A percentile compares a stretch with the other conserved stretches of the same genome.
phyloP scores from a whole-genome alignment of 2,888 invertebrate species.

The Lottia scabra region DNA sequence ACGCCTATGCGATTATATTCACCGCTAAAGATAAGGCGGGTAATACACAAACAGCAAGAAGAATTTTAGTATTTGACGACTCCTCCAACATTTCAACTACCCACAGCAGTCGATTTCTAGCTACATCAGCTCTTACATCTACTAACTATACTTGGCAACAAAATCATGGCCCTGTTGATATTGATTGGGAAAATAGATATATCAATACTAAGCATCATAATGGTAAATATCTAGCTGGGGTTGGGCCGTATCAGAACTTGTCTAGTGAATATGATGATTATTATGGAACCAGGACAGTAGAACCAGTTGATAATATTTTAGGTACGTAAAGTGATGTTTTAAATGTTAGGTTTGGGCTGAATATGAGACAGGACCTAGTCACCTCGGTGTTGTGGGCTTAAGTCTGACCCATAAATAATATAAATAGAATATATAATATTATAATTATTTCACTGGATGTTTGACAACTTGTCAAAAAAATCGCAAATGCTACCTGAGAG shows the following conservation, averaged over 20 bases:
- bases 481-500: no score
- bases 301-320: constrained; percentile 17
- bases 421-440: no score
- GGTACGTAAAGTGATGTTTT: not conserved
- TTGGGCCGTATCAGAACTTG: constrained; percentile 6
- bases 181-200: not conserved
- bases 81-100: not conserved
- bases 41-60: not conserved
- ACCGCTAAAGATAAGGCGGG: not conserved
- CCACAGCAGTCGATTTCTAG: not conserved
- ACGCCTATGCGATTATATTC: not conserved
- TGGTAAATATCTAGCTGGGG: not conserved
- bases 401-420: no score
- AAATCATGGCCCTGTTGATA: not conserved
- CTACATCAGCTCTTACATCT: not conserved
- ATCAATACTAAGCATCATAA: not conserved
- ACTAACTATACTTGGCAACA: not conserved
- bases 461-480: no score
- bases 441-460: no score
- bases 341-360: no score
- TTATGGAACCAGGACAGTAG: constrained; percentile 18
- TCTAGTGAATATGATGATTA: constrained; percentile 25
- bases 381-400: no score
- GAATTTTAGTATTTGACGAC: not conserved
- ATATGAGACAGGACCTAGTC: no score